Evolutionary conservation across 2,888 invertebrate species (phyloP).

Genomic region (Diaprepes abbreviatus): DNA sequence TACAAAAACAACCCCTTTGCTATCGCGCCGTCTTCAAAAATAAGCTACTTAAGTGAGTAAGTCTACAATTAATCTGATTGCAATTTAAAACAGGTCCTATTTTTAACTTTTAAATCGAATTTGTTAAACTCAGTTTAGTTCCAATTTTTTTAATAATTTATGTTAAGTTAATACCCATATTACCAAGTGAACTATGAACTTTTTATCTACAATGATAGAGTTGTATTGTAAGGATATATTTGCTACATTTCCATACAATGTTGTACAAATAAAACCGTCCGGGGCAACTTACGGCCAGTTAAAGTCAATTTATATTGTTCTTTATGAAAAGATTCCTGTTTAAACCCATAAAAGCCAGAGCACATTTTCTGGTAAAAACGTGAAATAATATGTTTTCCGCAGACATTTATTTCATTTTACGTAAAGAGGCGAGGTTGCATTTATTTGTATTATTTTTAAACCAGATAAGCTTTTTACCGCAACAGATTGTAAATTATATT

Average conservation of each 20-base stretch:
- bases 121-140: too few relatives aligned
- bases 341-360: neutral
- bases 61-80: too few relatives aligned
- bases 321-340: neutral
- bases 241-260: neutral
- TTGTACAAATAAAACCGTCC: conserved; percentile 16
- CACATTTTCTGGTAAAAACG: conserved; percentile 2
- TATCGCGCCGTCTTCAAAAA: too few relatives aligned
- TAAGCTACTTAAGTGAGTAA: too few relatives aligned
- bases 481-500: neutral
- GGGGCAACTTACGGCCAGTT: conserved; percentile 8
- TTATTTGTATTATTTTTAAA: neutral
- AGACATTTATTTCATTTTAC: conserved; percentile 5
- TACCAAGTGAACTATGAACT: too few relatives aligned
- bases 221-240: neutral
- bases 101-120: too few relatives aligned
- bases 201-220: too few relatives aligned
- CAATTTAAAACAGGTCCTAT: too few relatives aligned
- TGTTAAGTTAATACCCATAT: too few relatives aligned
- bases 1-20: too few relatives aligned
- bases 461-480: neutral
- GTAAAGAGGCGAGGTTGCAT: neutral
- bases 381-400: conserved; percentile 2
- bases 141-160: too few relatives aligned
- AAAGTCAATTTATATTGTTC: conserved; percentile 11